phyloP scores from a whole-genome alignment of 2,797 vertebrate genomes.

The Melanotaenia boesemani region DNA sequence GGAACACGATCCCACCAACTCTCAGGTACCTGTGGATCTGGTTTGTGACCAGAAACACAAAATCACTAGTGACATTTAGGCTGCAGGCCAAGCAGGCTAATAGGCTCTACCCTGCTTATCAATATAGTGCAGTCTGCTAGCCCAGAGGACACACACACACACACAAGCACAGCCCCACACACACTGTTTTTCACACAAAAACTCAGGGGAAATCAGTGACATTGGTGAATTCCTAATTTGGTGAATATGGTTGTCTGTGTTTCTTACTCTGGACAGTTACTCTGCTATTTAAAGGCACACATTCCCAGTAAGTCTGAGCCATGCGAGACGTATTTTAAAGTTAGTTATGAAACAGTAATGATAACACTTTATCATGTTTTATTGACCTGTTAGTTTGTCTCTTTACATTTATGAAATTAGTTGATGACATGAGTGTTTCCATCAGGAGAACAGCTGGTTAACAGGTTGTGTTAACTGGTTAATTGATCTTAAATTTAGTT shows the following conservation, averaged over 20 bases:
- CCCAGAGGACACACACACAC: conserved; percentile 37
- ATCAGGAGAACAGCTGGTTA: no score
- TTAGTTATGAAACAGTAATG: no score
- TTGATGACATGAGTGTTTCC: no score
- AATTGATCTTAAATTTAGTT: no score
- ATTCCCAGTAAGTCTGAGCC: neutral
- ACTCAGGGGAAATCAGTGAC: conserved; percentile 23
- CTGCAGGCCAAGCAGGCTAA: conserved; percentile 68
- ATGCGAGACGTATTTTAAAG: no score
- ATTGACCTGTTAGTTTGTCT: no score
- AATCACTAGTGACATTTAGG: conserved; percentile 56
- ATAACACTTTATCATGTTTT: no score
- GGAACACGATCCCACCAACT: conserved; percentile 30
- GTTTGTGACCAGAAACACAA: conserved; percentile 58
- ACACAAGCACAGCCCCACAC: conserved; percentile 17
- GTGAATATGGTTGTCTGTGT: neutral
- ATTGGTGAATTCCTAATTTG: conserved; percentile 30
- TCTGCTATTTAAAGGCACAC: neutral
- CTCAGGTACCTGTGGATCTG: conserved; percentile 39
- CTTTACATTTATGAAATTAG: no score
- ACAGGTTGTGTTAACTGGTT: no score
- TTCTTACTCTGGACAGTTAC: neutral
- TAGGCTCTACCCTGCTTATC: conserved; percentile 69
- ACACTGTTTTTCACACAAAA: neutral
- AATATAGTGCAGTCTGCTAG: conserved; percentile 49